Conservation (phyloP, 92 coral and sea anemone species). For the Ricordea florida region DNA sequence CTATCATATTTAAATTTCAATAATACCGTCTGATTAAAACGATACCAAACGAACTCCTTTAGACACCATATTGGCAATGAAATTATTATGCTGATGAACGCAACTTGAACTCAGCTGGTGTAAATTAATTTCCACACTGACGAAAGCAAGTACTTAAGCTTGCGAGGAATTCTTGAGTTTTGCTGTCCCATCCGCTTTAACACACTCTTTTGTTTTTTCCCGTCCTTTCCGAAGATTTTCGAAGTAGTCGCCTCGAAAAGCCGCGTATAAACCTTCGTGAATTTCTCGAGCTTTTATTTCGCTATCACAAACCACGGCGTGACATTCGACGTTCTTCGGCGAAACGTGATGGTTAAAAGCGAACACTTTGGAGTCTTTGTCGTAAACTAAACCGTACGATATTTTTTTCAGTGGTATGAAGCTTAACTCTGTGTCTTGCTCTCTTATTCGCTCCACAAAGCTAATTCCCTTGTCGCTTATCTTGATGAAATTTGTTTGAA, state of each 20-base stretch:
- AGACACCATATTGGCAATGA: no score
- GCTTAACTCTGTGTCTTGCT: background rate
- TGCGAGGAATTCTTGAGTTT: background rate
- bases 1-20: no score
- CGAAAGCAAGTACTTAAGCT: no score
- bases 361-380: conserved; percentile 54
- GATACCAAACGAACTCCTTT: no score
- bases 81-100: no score
- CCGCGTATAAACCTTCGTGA: conserved; percentile 59
- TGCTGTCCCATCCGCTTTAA: background rate
- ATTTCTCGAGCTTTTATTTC: conserved; percentile 48
- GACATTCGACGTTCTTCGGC: conserved; percentile 64
- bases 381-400: conserved; percentile 65
- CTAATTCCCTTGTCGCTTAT: conserved; percentile 37
- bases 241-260: conserved; percentile 71
- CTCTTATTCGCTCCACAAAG: conserved; percentile 38
- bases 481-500: conserved; percentile 49
- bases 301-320: conserved; percentile 62
- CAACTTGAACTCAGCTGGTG: no score
- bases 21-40: no score
- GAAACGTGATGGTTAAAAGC: conserved; percentile 83
- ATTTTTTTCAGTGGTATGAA: conserved; percentile 70
- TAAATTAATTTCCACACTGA: no score
- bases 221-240: conserved; percentile 66
- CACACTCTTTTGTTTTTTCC: conserved; percentile 24